A percentile compares a stretch with the other conserved stretches of the same genome.
These are phyloP conservation scores for Apamea sordens DNA, from an alignment of 2,888 invertebrate genomes.

Conservation along the genomic window DNA sequence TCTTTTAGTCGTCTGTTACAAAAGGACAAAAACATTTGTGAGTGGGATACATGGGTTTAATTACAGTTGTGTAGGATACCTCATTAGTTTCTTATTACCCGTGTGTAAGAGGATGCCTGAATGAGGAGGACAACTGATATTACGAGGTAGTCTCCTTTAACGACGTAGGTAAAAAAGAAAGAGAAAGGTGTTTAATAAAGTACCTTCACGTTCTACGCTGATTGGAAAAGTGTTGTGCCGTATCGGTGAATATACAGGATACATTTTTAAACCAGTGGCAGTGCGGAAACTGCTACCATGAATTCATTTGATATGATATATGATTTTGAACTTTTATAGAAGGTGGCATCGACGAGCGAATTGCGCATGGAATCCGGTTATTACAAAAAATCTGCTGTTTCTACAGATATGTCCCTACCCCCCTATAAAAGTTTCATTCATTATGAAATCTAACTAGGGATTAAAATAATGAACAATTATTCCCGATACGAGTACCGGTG, in stretches of 20 bases:
- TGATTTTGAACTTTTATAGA: too few relatives aligned
- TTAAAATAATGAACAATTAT: too few relatives aligned
- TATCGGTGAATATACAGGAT: neutral
- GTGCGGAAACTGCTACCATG: too few relatives aligned
- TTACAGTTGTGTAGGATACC: slow-evolving; percentile 14
- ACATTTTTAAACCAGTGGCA: too few relatives aligned
- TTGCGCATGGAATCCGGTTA: too few relatives aligned
- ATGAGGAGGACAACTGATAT: neutral
- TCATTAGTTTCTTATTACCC: slow-evolving; percentile 28
- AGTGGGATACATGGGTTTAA: slow-evolving; percentile 20
- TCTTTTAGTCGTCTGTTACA: neutral
- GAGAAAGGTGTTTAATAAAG: neutral
- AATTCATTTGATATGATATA: too few relatives aligned
- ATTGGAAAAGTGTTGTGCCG: neutral
- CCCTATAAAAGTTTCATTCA: too few relatives aligned
- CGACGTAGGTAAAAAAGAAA: neutral
- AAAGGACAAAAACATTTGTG: slow-evolving; percentile 14
- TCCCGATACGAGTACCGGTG: too few relatives aligned
- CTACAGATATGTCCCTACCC: too few relatives aligned
- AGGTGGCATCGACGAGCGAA: too few relatives aligned
- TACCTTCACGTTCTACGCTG: neutral
- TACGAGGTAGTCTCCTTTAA: neutral
- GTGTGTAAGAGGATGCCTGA: neutral
- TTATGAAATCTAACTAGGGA: too few relatives aligned
- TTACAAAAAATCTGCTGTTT: too few relatives aligned